Evolutionary conservation across 2,888 invertebrate genomes (phyloP).

Genomic region (Dicyrtomina minuta): DNA sequence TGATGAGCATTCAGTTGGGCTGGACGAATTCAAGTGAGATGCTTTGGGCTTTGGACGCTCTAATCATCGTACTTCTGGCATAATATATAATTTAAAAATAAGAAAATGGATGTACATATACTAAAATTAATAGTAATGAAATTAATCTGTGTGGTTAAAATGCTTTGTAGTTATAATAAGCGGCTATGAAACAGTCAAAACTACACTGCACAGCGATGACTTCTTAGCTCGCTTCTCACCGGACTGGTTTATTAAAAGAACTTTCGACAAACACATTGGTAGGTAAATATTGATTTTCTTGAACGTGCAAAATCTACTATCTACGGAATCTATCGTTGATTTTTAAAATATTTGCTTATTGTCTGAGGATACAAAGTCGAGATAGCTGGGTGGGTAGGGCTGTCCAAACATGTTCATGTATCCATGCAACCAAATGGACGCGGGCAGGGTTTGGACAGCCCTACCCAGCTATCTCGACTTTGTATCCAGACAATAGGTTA

Average conservation of each 20-base stretch:
- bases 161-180: slow-evolving; percentile 18
- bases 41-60: not conserved
- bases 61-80: not conserved
- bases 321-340: not conserved
- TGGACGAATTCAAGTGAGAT: not conserved
- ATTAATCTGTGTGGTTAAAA: not conserved
- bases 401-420: too few relatives aligned
- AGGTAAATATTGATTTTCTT: not conserved
- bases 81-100: too few relatives aligned
- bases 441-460: too few relatives aligned
- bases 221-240: slow-evolving; percentile 9
- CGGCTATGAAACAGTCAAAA: slow-evolving; percentile 20
- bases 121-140: not conserved
- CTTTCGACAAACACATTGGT: slow-evolving; percentile 25
- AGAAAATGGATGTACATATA: too few relatives aligned
- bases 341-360: not conserved
- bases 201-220: slow-evolving; percentile 1
- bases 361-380: too few relatives aligned
- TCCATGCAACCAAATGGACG: too few relatives aligned
- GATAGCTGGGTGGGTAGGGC: too few relatives aligned
- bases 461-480: too few relatives aligned
- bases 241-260: slow-evolving; percentile 1
- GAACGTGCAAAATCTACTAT: not conserved
- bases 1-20: slow-evolving; percentile 8
- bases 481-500: too few relatives aligned